Conservation (phyloP, 2,888 invertebrate species). For the Drosophila pegasa region DNA sequence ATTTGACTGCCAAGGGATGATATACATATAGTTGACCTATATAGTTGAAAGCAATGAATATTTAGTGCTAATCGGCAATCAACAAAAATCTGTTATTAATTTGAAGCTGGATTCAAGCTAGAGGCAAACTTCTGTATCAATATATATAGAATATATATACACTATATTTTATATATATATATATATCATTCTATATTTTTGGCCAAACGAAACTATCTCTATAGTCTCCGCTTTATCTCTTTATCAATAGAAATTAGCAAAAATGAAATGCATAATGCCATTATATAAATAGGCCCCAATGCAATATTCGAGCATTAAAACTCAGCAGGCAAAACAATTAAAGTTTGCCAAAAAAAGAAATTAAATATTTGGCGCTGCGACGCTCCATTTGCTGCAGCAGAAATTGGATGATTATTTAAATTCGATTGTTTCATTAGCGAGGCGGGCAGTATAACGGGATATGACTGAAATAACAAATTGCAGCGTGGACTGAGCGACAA, state of each 20-base stretch:
- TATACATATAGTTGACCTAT: no score
- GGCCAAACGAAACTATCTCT: no score
- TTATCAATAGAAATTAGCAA: background rate
- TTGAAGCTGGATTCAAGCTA: background rate
- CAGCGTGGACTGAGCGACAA: constrained; percentile 17
- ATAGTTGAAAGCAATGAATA: no score
- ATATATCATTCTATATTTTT: background rate
- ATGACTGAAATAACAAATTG: constrained; percentile 32
- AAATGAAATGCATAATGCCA: background rate
- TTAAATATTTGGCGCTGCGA: background rate
- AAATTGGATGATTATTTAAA: constrained; percentile 57
- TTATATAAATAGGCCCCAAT: background rate
- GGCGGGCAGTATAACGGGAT: constrained; percentile 1
- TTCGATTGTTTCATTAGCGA: constrained; percentile 59
- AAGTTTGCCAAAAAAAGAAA: constrained; percentile 20
- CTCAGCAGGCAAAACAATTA: constrained; percentile 7
- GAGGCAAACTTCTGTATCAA: background rate
- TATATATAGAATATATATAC: no score
- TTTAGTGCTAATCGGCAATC: background rate
- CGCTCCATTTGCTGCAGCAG: constrained; percentile 13
- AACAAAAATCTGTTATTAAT: background rate
- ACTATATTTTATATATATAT: no score
- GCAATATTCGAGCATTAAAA: background rate
- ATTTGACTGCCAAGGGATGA: no score
- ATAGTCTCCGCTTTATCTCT: no score